Conservation (phyloP, 2,888 invertebrate species). For the Drosophila leonis region DNA sequence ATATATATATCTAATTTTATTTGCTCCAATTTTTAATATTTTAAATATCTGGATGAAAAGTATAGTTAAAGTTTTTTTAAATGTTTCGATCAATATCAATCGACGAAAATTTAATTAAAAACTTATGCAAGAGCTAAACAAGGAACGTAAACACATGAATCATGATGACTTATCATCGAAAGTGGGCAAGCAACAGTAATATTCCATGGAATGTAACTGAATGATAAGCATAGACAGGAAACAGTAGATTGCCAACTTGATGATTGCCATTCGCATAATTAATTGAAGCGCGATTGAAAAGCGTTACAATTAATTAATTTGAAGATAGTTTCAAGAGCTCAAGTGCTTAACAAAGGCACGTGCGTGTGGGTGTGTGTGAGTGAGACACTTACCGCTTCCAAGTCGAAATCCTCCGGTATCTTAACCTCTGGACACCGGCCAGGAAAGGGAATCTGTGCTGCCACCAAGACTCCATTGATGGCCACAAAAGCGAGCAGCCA, state of each 20-base stretch:
- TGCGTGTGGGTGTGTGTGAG: background rate
- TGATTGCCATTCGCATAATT: constrained; percentile 30
- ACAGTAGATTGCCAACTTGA: constrained; percentile 11
- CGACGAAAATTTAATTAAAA: constrained; percentile 2
- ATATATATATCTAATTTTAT: background rate
- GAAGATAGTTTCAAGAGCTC: constrained; percentile 16
- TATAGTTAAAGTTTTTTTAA: too few species aligned
- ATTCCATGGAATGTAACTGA: background rate
- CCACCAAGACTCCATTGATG: constrained; percentile 42
- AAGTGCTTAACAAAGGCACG: constrained; percentile 5
- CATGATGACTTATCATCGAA: background rate
- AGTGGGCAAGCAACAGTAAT: background rate
- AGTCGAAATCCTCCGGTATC: constrained; percentile 88
- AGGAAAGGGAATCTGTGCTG: constrained; percentile 88
- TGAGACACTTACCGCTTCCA: constrained; percentile 83
- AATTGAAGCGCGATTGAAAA: constrained; percentile 30
- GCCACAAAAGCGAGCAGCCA: constrained; percentile 51
- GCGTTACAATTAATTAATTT: constrained; percentile 29
- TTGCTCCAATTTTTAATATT: background rate
- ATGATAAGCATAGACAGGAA: constrained; percentile 8
- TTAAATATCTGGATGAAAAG: too few species aligned
- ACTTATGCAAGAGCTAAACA: background rate
- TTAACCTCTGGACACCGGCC: constrained; percentile 89
- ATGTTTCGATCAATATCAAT: background rate
- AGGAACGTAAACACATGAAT: background rate